Evolutionary conservation across 2,888 invertebrate species (phyloP).

Genomic region (Zelleria hepariella): DNA sequence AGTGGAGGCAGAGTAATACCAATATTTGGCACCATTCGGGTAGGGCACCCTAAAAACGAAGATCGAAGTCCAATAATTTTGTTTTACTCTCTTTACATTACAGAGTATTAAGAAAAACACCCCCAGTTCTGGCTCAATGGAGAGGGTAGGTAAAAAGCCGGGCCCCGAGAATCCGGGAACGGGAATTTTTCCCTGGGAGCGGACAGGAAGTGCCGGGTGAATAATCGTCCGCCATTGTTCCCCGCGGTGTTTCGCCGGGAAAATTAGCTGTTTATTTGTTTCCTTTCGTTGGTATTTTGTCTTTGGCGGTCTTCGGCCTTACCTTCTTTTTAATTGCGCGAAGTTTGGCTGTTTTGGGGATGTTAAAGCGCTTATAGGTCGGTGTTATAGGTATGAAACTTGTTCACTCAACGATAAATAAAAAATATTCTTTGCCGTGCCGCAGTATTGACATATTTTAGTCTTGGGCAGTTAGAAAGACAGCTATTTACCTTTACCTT

Average conservation of each 20-base stretch:
- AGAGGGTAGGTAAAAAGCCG: not conserved
- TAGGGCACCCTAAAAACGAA: too few species aligned
- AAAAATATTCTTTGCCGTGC: too few species aligned
- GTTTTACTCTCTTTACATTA: not conserved
- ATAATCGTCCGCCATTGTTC: constrained; percentile 50
- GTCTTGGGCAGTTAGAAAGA: too few species aligned
- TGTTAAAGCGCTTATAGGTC: too few species aligned
- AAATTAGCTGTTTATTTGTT: constrained; percentile 25
- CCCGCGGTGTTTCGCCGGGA: constrained; percentile 21
- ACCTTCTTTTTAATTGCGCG: not conserved
- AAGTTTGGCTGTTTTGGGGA: not conserved
- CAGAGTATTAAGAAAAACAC: not conserved
- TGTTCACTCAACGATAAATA: too few species aligned
- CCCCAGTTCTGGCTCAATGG: not conserved
- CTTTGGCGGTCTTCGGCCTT: not conserved
- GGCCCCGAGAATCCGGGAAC: not conserved
- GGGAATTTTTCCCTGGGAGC: constrained; percentile 7
- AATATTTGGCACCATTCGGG: too few species aligned
- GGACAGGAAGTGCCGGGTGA: constrained; percentile 64
- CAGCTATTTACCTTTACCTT: too few species aligned
- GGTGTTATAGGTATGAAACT: too few species aligned
- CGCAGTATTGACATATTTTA: too few species aligned
- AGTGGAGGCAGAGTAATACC: too few species aligned
- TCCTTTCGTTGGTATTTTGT: constrained; percentile 19
- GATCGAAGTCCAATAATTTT: too few species aligned